Conservation (phyloP, 2,888 invertebrate genomes). For the Podotricha telesiphe region DNA sequence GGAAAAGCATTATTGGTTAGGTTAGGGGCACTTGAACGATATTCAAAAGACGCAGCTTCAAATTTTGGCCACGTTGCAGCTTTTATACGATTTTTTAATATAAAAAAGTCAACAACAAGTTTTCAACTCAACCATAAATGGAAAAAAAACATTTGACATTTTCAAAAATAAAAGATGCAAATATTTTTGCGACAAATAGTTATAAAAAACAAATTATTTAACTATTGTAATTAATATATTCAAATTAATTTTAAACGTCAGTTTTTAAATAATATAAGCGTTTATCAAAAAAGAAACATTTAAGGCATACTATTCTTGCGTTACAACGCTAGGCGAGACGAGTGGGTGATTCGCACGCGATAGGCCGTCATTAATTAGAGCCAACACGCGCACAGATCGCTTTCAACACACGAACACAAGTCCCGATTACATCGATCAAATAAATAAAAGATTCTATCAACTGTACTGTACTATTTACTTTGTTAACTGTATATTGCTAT, state of each 20-base stretch:
- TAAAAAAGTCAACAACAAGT: no score
- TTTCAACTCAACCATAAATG: no score
- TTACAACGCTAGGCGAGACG: conserved; percentile 55
- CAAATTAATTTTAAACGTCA: background rate
- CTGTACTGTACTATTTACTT: conserved; percentile 28
- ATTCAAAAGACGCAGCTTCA: no score
- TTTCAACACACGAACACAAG: conserved; percentile 75
- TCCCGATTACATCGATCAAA: conserved; percentile 47
- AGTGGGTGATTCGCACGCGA: conserved; percentile 76
- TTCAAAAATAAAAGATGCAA: no score
- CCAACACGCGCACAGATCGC: conserved; percentile 72
- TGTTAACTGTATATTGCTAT: background rate
- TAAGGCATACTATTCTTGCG: conserved; percentile 15
- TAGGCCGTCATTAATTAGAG: conserved; percentile 74
- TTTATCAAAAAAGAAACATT: background rate
- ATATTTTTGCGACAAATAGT: no score
- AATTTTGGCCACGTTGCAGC: no score
- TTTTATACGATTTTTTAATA: background rate
- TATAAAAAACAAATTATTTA: no score
- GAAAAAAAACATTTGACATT: no score
- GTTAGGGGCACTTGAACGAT: no score
- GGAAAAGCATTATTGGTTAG: no score
- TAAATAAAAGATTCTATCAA: conserved; percentile 41
- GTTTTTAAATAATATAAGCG: background rate
- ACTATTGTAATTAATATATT: background rate